phyloP scores from a whole-genome alignment of 2,888 invertebrate species.

The Diloba caeruleocephala region DNA sequence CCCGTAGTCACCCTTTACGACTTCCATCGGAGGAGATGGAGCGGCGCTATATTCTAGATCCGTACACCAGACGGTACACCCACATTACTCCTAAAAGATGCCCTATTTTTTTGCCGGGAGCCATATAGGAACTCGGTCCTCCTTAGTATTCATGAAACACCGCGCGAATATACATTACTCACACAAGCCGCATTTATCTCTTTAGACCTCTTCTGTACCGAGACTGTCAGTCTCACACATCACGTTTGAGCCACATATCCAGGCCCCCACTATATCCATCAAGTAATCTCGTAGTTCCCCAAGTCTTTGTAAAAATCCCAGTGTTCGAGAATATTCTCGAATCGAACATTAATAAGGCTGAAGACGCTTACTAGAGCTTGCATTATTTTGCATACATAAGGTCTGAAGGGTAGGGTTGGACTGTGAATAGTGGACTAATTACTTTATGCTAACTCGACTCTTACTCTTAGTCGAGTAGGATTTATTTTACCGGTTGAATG shows the following conservation, averaged over 20 bases:
- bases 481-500: too few relatives aligned
- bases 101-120: too few relatives aligned
- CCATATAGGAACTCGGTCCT: too few relatives aligned
- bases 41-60: too few relatives aligned
- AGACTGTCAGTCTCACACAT: slow-evolving; percentile 5
- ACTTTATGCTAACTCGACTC: too few relatives aligned
- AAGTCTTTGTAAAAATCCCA: slow-evolving; percentile 29
- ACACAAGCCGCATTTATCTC: slow-evolving; percentile 3
- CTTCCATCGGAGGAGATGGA: too few relatives aligned
- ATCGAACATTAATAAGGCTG: slow-evolving; percentile 57
- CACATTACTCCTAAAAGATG: too few relatives aligned
- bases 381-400: slow-evolving; percentile 56
- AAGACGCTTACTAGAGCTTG: slow-evolving; percentile 41
- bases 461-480: background rate
- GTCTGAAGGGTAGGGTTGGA: slow-evolving; percentile 1
- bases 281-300: slow-evolving; percentile 42
- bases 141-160: background rate
- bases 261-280: slow-evolving; percentile 39
- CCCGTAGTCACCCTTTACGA: too few relatives aligned
- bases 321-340: slow-evolving; percentile 42
- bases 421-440: slow-evolving; percentile 23
- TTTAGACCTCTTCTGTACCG: too few relatives aligned
- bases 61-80: too few relatives aligned
- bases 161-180: background rate
- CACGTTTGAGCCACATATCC: slow-evolving; percentile 49